Evolutionary conservation across 2,888 invertebrate genomes (phyloP), one percentile per base, ranked within the genome.

Genomic region (Xestia rhomboidea): DNA sequence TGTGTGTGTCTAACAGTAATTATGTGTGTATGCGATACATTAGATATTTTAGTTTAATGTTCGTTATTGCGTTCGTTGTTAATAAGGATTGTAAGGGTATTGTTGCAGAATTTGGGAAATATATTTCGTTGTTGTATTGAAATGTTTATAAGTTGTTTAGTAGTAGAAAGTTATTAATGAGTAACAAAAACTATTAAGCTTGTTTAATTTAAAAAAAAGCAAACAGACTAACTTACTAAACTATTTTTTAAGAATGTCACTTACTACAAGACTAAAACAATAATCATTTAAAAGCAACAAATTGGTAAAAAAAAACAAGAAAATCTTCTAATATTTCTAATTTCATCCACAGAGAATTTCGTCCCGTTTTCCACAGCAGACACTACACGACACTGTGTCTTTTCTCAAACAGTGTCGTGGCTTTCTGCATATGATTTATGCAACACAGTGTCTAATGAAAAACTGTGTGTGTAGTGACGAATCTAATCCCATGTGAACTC

Each of bases 401-500:
- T 44, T 83, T 81, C 80, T 82, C 69, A 74, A 78, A 73, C 68
- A 60, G 73, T 72, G 38, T 66, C 30, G 74, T 64, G 71, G 62
- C 21, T 72, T 81, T 79, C 54, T 71, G 44, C 73, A 63, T 76
- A 78, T 77, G 67, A 82, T 82, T 80, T 78, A 74, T 71, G 54
- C 67, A 73, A 78, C 88, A 89, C 87, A 79, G 86, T 89, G 81
- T 87, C 67, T 82, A 85, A 86, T 90, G 86, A 87, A 92, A 92
- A 90, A 88, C 90, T 87, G 85, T 86, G 85, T 84, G 86, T 87
- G 90, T 90, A 90, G 90, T 91, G 92, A 92, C 94, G 93, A 93
- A 93, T 94, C 94, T 95, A 95, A 95, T 95, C 94, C 95, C 93
- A 90, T 90, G 93, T 91, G 94, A 92, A 92, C 93, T 92, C 90